Percentiles rank a stretch among this genome's conserved stretches.
Evolutionary conservation across 2,113 vertebrate species (phyloP).

Genomic region (Callocephalon fimbriatum): DNA sequence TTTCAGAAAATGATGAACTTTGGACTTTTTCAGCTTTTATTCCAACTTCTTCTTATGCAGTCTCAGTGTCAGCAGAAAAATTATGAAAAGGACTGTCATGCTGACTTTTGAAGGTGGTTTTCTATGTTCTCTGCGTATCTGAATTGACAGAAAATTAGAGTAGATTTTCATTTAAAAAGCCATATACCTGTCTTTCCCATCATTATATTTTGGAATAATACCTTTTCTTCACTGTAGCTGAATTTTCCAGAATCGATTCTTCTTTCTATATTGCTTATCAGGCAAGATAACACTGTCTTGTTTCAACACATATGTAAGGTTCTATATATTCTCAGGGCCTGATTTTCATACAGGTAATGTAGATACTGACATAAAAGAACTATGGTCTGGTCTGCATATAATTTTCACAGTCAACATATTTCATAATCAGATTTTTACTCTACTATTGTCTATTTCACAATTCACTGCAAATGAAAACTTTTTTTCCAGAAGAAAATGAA

Average conservation of each 20-base stretch:
- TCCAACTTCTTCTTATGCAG: background rate
- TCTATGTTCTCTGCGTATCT: background rate
- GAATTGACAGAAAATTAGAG: background rate
- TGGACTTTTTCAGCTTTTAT: background rate
- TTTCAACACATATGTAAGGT: background rate
- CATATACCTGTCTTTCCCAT: background rate
- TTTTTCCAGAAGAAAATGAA: background rate
- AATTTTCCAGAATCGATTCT: background rate
- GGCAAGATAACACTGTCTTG: background rate
- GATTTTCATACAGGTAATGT: background rate
- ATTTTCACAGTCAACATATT: background rate
- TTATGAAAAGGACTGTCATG: background rate
- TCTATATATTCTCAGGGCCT: background rate
- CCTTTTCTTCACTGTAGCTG: background rate
- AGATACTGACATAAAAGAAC: background rate
- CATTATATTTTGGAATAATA: background rate
- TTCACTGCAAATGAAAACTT: background rate
- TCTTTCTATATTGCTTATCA: background rate
- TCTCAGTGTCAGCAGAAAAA: background rate
- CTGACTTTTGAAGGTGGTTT: background rate
- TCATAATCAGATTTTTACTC: background rate
- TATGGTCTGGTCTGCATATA: background rate
- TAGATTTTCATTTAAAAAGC: background rate
- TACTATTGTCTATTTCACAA: background rate
- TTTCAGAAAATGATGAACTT: background rate